Conservation (phyloP, 2,113 vertebrate species). For the Carassius auratus region DNA sequence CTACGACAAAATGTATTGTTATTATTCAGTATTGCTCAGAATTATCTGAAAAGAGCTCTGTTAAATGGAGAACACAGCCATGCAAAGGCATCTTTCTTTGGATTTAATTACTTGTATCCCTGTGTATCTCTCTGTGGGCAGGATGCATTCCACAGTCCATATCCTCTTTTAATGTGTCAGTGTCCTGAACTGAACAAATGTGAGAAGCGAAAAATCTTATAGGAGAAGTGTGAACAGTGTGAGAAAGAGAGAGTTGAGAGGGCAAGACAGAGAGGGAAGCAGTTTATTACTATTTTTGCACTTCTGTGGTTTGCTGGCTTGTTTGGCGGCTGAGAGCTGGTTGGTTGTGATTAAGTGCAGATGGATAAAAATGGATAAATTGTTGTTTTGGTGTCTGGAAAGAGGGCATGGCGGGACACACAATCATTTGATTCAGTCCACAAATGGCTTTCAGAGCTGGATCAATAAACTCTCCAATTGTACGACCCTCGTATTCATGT, state of each 20-base stretch:
- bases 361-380: neutral
- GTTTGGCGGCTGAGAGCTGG: constrained; percentile 65
- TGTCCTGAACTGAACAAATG: neutral
- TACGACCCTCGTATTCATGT: constrained; percentile 43
- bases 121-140: neutral
- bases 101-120: constrained; percentile 1
- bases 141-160: neutral
- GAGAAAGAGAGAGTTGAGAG: neutral
- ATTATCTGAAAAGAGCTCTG: neutral
- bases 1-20: neutral
- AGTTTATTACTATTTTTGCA: neutral
- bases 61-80: neutral
- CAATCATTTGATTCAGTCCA: constrained; percentile 2
- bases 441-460: constrained; percentile 44
- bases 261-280: neutral
- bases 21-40: neutral
- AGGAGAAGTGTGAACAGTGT: neutral
- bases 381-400: constrained; percentile 11
- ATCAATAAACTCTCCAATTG: constrained; percentile 46
- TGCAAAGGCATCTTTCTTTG: neutral
- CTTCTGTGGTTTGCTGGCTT: constrained; percentile 63
- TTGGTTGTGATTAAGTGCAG: constrained; percentile 55
- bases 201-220: neutral
- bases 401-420: constrained; percentile 27
- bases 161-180: neutral